phyloP scores from a whole-genome alignment of 1,140 invertebrate genomes.

The Maniola jurtina region DNA sequence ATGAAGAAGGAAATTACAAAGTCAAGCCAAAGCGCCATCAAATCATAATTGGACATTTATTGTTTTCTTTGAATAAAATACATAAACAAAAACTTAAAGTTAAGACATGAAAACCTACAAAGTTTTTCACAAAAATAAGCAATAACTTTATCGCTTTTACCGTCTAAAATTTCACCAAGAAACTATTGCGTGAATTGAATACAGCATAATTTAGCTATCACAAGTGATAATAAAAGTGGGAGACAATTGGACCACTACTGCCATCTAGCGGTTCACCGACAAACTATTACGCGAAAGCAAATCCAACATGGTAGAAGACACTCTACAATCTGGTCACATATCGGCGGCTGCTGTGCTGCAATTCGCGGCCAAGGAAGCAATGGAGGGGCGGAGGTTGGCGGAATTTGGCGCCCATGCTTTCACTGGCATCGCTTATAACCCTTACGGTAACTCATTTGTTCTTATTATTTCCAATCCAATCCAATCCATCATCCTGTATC shows the following conservation, averaged over 20 bases:
- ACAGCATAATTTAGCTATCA: background rate
- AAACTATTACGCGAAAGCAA: slow-evolving; percentile 10
- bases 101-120: too few species aligned
- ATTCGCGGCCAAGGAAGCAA: slow-evolving; percentile 64
- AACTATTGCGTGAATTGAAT: background rate
- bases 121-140: too few species aligned
- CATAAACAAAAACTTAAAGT: too few species aligned
- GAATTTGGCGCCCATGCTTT: slow-evolving; percentile 70
- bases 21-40: too few species aligned
- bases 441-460: slow-evolving; percentile 52
- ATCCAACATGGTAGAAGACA: slow-evolving; percentile 59
- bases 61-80: too few species aligned
- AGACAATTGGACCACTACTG: background rate
- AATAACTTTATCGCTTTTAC: too few species aligned
- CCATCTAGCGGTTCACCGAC: background rate
- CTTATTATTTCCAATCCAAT: slow-evolving; percentile 17
- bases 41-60: too few species aligned
- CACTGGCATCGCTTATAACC: slow-evolving; percentile 64
- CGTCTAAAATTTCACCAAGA: too few species aligned
- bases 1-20: too few species aligned
- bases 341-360: slow-evolving; percentile 67
- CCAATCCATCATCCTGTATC: too few species aligned
- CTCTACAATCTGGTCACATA: slow-evolving; percentile 49
- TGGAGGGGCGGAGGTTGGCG: slow-evolving; percentile 59
- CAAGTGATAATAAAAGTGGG: background rate